Percentiles rank a stretch among this genome's conserved stretches.
These are phyloP conservation scores for Enteromius trimaculatus DNA, from an alignment of 2,797 vertebrate genomes.

Conservation along the genomic window DNA sequence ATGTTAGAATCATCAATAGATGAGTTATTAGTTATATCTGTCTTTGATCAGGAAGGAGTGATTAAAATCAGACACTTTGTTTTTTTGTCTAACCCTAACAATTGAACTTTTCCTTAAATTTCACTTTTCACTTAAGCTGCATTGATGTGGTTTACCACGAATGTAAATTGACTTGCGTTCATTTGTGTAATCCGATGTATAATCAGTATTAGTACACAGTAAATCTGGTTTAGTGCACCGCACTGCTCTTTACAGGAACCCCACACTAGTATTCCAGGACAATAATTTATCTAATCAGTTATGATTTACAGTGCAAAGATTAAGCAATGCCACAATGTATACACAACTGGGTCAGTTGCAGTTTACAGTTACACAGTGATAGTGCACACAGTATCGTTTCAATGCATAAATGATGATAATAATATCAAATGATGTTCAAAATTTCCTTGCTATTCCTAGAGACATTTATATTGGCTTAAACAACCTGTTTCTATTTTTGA, in stretches of 20 bases:
- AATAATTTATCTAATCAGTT: background rate
- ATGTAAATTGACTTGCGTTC: background rate
- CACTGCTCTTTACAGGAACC: background rate
- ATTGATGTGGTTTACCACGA: background rate
- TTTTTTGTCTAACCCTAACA: background rate
- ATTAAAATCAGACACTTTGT: background rate
- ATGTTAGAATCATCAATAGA: background rate
- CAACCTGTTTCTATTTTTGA: background rate
- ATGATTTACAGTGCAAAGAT: background rate
- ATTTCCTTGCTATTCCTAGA: background rate
- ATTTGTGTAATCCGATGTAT: background rate
- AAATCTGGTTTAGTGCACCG: background rate
- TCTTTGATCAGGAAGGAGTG: background rate
- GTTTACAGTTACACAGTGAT: background rate
- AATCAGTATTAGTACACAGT: background rate
- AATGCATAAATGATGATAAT: background rate
- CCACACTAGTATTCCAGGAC: background rate
- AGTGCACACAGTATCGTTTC: background rate
- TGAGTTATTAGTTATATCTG: background rate
- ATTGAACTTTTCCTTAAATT: too few species aligned
- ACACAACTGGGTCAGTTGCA: background rate
- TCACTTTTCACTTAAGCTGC: too few species aligned
- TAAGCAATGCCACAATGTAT: background rate
- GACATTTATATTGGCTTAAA: background rate
- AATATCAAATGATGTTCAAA: background rate